Evolutionary conservation across 2,888 invertebrate genomes (phyloP), one percentile per base, ranked within the genome.

Genomic region (Epistrophe eligans): DNA sequence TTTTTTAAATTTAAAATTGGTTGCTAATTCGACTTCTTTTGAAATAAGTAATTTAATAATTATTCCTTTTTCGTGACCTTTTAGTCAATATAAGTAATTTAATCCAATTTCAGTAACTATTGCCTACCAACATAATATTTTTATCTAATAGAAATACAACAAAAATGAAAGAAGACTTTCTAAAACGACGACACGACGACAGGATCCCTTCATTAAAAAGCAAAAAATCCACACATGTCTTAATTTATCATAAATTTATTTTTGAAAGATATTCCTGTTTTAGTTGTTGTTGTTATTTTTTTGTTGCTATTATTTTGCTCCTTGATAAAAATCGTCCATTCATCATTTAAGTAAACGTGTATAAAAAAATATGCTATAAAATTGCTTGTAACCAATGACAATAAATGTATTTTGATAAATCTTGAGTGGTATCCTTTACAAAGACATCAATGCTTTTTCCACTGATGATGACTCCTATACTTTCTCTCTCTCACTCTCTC

Each of bases 381-480:
- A 48, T 48, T 48, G 48, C 70, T 57, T n/a, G 79, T 76, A 55
- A 84, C 74, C 84, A 74, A 57, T 84, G 74, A 71, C 79, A 70
- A 71, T 50, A 76, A 76, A 84, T 74, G 40, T 60, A 70, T 72
- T 71, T 64, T 70, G 19, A 79, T 58, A 55, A 50, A 66, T 50
- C 66, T 82, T 58, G 55, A 50, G 38, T 43, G 64, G 77, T 82
- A 82, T 77, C 71, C 77, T 77, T 72, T 77, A 72, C 72, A 77
- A 77, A 32, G 45, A 45, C 64, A 48, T 48, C 4, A 48, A 48
- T 62, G 19, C 19, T 43, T 24, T 3, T 24, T 13, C 24, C 15
- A 19, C 4, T 15, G 6, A 7, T 3, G 24, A 2, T 24, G 24
- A 24, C 24, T 24, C 24, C 24, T 24, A 24, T 24, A 24, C 24